Percentiles rank a stretch among this genome's conserved stretches.
Evolutionary conservation across 2,113 vertebrate species (phyloP).

Genomic region (Pachyramphus minor): DNA sequence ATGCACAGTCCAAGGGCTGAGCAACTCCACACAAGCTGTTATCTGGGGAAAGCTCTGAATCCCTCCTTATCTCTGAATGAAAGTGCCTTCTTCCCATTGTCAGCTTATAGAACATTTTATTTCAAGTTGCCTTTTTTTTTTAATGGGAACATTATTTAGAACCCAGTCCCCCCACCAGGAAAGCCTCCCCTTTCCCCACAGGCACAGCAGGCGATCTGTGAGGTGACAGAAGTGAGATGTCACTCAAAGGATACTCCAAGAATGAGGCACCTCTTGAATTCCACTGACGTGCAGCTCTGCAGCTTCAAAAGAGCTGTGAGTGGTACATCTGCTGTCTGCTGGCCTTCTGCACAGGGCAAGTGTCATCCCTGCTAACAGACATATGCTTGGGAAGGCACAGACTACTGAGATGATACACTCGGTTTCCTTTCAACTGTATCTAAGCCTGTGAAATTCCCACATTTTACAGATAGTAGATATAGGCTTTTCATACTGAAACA

Average conservation of each 20-base stretch:
- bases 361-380: background rate
- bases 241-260: background rate
- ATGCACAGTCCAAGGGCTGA: background rate
- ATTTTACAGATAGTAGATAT: background rate
- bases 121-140: background rate
- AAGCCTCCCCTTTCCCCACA: background rate
- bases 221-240: background rate
- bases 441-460: background rate
- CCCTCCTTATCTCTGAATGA: background rate
- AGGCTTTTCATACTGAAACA: background rate
- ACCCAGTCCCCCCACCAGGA: background rate
- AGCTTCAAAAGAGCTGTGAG: background rate
- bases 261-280: background rate
- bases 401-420: background rate
- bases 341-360: background rate
- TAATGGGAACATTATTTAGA: background rate
- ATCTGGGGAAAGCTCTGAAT: background rate
- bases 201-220: background rate
- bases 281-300: background rate
- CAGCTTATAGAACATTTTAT: background rate
- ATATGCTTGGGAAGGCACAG: background rate
- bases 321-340: background rate
- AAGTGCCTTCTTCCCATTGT: background rate
- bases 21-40: background rate
- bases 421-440: background rate